These are phyloP conservation scores for Ennomos quercinarius DNA, from an alignment of 2,888 invertebrate genomes.

Conservation along the genomic window DNA sequence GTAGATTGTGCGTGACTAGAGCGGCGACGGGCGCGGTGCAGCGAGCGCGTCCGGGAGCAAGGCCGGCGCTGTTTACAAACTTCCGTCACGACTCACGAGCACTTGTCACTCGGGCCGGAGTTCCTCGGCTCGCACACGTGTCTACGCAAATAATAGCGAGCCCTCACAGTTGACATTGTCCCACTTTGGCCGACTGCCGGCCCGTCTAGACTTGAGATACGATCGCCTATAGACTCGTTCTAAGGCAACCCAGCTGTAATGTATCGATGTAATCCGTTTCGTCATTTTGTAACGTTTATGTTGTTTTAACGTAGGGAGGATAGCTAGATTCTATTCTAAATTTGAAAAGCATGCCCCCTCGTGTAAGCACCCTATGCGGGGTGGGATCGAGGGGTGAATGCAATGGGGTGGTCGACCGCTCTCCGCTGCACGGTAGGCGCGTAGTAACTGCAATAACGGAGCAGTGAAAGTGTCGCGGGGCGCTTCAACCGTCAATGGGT, in stretches of 20 bases:
- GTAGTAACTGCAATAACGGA: conserved; percentile 85
- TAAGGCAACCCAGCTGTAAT: conserved; percentile 51
- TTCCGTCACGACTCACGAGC: conserved; percentile 74
- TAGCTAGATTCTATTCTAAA: conserved; percentile 64
- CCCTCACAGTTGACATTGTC: conserved; percentile 82
- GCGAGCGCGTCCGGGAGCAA: conserved; percentile 69
- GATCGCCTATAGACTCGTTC: conserved; percentile 64
- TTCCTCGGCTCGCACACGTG: conserved; percentile 69
- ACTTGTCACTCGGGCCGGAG: conserved; percentile 70
- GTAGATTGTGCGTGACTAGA: conserved; percentile 68
- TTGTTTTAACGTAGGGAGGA: conserved; percentile 43
- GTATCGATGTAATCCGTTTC: conserved; percentile 43
- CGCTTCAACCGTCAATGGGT: conserved; percentile 85
- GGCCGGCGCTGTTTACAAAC: conserved; percentile 83
- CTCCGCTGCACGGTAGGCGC: conserved; percentile 80
- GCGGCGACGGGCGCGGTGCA: conserved; percentile 51
- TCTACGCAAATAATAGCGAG: conserved; percentile 82
- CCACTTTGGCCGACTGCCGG: conserved; percentile 67
- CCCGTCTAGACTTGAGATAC: conserved; percentile 75
- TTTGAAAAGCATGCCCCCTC: conserved; percentile 73
- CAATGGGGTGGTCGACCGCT: conserved; percentile 71
- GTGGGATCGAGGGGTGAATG: conserved; percentile 73
- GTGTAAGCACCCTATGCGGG: conserved; percentile 69
- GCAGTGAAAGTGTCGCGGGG: conserved; percentile 85
- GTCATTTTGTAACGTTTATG: conserved; percentile 34